These are phyloP conservation scores for Gnathonemus echidnorhynchus DNA, from an alignment of 2,113 vertebrate genomes.

Conservation along the genomic window DNA sequence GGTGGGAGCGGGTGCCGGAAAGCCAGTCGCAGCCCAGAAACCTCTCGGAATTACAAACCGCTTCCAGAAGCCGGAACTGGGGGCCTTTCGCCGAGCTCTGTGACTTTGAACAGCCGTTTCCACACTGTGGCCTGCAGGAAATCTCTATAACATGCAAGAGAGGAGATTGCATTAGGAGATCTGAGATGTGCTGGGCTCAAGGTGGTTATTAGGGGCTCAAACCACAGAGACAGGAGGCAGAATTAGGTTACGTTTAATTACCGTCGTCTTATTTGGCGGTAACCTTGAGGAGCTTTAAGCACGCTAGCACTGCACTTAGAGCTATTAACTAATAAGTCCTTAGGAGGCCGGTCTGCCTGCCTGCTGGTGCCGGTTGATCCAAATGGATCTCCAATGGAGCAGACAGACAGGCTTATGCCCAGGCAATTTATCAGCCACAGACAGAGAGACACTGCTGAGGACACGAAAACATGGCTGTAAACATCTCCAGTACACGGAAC, in stretches of 20 bases:
- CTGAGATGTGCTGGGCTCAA: constrained; percentile 32
- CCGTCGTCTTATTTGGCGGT: constrained; percentile 38
- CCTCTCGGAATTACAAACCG: neutral
- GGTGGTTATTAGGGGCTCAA: constrained; percentile 38
- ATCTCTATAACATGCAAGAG: constrained; percentile 36
- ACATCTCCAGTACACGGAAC: neutral
- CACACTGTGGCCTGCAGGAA: constrained; percentile 29
- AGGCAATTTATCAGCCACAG: constrained; percentile 26
- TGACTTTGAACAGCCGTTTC: constrained; percentile 15
- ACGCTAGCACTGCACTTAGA: constrained; percentile 24
- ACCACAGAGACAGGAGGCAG: constrained; percentile 26
- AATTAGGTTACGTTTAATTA: constrained; percentile 45
- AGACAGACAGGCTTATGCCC: constrained; percentile 24
- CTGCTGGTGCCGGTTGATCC: constrained; percentile 24
- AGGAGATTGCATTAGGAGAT: constrained; percentile 40
- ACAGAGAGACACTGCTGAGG: neutral
- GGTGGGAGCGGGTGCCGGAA: neutral
- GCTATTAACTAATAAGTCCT: constrained; percentile 41
- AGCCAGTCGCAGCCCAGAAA: constrained; percentile 16
- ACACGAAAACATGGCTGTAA: constrained; percentile 4
- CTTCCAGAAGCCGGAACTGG: constrained; percentile 17
- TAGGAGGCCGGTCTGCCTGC: constrained; percentile 8
- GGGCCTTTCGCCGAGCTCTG: neutral
- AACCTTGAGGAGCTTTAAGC: constrained; percentile 38
- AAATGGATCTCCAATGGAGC: constrained; percentile 27